Evolutionary conservation across 2,113 vertebrate genomes (phyloP).

Genomic region (Mormoops blainvillei): DNA sequence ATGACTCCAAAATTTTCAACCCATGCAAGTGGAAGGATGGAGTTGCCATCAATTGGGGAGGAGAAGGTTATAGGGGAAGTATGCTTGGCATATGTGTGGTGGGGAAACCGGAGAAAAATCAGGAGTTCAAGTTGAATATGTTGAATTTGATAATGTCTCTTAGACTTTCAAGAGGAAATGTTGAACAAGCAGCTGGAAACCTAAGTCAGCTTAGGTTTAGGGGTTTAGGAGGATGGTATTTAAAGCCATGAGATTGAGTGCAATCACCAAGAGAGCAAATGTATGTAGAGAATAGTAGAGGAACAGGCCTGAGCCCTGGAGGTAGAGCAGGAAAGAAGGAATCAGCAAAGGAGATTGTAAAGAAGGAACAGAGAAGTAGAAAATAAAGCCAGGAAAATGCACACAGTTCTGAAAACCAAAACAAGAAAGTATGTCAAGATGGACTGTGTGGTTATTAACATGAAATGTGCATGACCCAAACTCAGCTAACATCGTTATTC

Average conservation of each 20-base stretch:
- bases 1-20: neutral
- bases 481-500: neutral
- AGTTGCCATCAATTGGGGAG: neutral
- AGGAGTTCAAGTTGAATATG: neutral
- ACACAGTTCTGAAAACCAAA: neutral
- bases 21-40: neutral
- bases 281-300: neutral
- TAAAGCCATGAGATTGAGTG: neutral
- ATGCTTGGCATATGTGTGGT: neutral
- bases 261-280: neutral
- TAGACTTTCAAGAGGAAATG: neutral
- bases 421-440: neutral
- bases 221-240: neutral
- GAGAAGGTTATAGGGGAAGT: neutral
- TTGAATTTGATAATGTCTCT: neutral
- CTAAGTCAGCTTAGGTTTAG: no score
- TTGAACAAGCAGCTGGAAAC: neutral
- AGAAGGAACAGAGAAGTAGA: neutral
- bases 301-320: neutral
- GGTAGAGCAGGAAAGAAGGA: neutral
- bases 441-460: neutral
- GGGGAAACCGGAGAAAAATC: neutral
- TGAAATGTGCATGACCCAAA: neutral
- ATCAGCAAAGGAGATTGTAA: neutral
- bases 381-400: neutral